Conservation (phyloP, 2,113 vertebrate species). For the Oncorhynchus mykiss region DNA sequence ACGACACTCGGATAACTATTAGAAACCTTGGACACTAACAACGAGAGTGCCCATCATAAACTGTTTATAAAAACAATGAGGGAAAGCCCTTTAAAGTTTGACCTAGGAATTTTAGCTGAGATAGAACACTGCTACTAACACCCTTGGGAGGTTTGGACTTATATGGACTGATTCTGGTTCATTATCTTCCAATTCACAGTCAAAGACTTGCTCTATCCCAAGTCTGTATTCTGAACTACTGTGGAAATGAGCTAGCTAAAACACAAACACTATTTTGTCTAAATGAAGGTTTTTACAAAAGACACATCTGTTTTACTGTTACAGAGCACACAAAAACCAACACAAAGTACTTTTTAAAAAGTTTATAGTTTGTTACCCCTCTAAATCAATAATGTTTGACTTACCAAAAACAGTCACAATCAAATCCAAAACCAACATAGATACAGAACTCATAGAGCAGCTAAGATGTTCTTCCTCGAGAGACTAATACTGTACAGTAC, state of each 20-base stretch:
- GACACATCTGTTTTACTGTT: too few species aligned
- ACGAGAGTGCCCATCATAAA: slow-evolving; percentile 53
- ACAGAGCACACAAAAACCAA: background rate
- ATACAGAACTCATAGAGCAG: too few species aligned
- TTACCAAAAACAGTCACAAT: background rate
- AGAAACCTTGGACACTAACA: slow-evolving; percentile 53
- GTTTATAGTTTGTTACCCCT: background rate
- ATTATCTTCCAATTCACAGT: background rate
- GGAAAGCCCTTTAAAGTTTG: slow-evolving; percentile 56
- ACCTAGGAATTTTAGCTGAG: slow-evolving; percentile 49
- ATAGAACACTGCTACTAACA: slow-evolving; percentile 21
- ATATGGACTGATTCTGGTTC: slow-evolving; percentile 54
- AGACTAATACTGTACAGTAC: too few species aligned
- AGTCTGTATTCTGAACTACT: too few species aligned
- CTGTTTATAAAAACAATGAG: slow-evolving; percentile 67
- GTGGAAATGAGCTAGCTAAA: too few species aligned
- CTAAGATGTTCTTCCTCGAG: too few species aligned
- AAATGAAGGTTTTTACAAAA: too few species aligned
- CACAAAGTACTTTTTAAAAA: background rate
- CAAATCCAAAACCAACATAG: too few species aligned
- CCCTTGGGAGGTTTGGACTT: slow-evolving; percentile 55
- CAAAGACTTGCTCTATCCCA: too few species aligned
- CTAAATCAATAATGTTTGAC: background rate
- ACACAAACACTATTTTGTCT: too few species aligned
- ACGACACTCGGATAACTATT: slow-evolving; percentile 45